Base-by-base conservation (phyloP, 2,888 invertebrate species). In the Ganaspis brasiliensis region DNA sequence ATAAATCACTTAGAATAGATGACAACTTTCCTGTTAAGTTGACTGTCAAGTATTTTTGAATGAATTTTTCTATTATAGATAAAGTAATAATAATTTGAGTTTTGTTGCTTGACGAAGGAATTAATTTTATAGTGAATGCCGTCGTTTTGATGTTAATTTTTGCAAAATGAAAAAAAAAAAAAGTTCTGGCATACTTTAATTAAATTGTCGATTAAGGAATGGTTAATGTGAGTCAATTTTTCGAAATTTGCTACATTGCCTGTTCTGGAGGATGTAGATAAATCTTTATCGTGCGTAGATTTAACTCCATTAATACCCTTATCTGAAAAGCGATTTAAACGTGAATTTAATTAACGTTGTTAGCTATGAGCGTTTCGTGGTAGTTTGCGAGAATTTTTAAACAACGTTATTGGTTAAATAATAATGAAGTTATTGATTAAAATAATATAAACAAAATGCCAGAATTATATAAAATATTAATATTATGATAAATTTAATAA, bases 381-480 rank as follows among this genome's bases (percentile, higher is more conserved):
- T 40, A 63, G 59, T 16, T 59, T 16, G 16, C 63, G 40, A 21
- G 40, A 21, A 63, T 14, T 19, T 37, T 77, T 79, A 79, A 77
- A 77, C 73, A 56, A 63, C 49, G 74, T 57, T 72, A 73, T 75
- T 31, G 3, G 6, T 31, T 77, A 57, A 77, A 72, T 72, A 71
- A 37, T 74, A 72, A 61, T 26, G 72, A 31, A 71, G 49, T 75
- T 70, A 37, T 63, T 74, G 74, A 56, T 56, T 72, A 71, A 67
- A 37, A 72, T 67, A 49, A 21, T 45, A 55, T 40, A 10, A 70
- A 63, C 70, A 56, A 63, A 75, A 49, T 73, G 72, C 71, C 26
- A 74, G 72, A 72, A 49, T 72, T 76, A 72, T 16, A n/a, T n/a
- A n/a, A n/a, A n/a, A n/a, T n/a, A n/a, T 49, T 75, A 74, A 72